Evolutionary conservation across 2,797 vertebrate species (phyloP), one percentile per base, ranked within the genome.

Genomic region (Pristis pectinata): DNA sequence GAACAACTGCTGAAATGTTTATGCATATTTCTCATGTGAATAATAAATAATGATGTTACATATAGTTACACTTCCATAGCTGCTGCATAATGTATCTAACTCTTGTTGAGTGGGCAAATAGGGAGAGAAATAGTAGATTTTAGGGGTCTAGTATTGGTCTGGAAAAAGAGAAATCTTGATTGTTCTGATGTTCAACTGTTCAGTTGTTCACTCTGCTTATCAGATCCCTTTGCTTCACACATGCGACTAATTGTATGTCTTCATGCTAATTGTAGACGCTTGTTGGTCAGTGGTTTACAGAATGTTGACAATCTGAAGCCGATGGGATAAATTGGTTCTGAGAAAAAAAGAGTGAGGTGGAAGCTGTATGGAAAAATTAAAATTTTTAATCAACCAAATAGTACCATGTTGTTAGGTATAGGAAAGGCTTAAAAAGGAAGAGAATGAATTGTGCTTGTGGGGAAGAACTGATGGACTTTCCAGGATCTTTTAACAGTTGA

Each of bases 391-490:
- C 96, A 96, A 96, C 97, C 97, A 96, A 96, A 95, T 96, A 89
- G 95, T 96, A 94, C 95, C 95, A 95, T 96, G 96, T 96, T 96
- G 96, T 96, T 96, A 96, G 96, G 96, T 95, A 96, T 96, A 95
- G 95, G 95, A 95, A 96, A 96, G 95, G 94, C 96, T 97, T 97
- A 97, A 97, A 98, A 97, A 97, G 96, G 96, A 97, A 97, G 96
- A 96, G 96, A 98, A 97, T 97, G 96, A 96, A 97, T 98, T 96
- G 97, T 97, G 97, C 97, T 96, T 94, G 9, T 19, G 82, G 95
- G 95, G 96, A 97, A 96, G 98, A 98, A 98, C 98, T 98, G 98
- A 97, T 98, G 96, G 96, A 95, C 97, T 98, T 97, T 98, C 98
- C 98, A 98, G 96, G 96, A 95, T 94, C 95, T 95, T 95, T 95